Evolutionary conservation across 2,113 vertebrate genomes (phyloP), one percentile per base, ranked within the genome.

Genomic region (Percopsis transmontana): DNA sequence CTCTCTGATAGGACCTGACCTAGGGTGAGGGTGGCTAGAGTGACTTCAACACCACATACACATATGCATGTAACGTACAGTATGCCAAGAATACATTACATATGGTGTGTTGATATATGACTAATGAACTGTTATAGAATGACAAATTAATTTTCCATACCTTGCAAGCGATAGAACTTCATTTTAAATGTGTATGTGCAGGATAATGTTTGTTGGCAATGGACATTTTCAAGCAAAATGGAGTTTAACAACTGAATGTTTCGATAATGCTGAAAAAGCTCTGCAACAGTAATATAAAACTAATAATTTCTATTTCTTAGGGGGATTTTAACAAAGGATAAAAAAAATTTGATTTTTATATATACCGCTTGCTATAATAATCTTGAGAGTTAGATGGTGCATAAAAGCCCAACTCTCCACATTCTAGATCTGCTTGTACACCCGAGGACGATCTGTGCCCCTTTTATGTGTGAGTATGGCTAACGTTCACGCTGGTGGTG

Each of bases 381-480:
- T 92, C 89, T 88, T 53, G 85, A 91, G 88, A 93, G 87, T 93
- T 91, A 89, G 91, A 90, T 83, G 73, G 91, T 94, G 90, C 94
- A 93, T 96, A 94, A 95, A 93, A 91, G 91, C 92, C 82, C 83
- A 85, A 94, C 93, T 96, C 85, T 90, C 93, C 95, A 92, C 94
- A 89, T 95, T 98, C 91, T 98, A 98, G 96, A 96, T 96, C 96
- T 92, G 93, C 96, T 91, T 87, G 93, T 94, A 90, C 95, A 92
- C 93, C 95, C 85, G 94, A 93, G 92, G 96, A 96, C 88, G 94
- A 95, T 92, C 91, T 93, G 91, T 95, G 93, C 94, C 94, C 94
- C 74, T 95, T 94, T 95, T 95, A 94, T 95, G 94, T 98, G 96
- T 98, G 95, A 98, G 96, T 98, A 98, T 95, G 73, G 87, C 92